Evolutionary conservation across 1,140 invertebrate genomes (phyloP), one percentile per base, ranked within the genome.

Genomic region (Protaetia brevitarsis): DNA sequence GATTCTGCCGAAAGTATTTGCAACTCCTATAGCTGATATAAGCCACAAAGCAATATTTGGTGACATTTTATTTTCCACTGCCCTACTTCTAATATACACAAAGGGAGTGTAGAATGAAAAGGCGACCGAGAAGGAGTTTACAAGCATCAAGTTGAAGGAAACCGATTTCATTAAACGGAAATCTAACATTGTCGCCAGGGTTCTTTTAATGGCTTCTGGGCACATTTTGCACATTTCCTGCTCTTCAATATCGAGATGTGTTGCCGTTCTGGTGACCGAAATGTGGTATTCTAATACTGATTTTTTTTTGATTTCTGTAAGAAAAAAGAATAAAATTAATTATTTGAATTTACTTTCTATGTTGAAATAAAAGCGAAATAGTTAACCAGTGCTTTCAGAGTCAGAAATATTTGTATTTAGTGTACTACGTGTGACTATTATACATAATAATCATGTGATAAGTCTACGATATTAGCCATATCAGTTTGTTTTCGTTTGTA

Each of bases 51-150:
- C 85, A 1, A 81, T 74, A 0, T 80, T 73, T 21, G 79, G 66
- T 0, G 82, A 74, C 60, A 86, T 81, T 1, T 77, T 76, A 10
- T 71, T 68, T 6, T 68, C 34, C 1, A 67, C 10, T 3, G 83
- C 85, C 64, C 83, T 83, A 80, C 85, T 84, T 73, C 83, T 82
- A 5, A 96, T 80, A 71, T 93, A 98, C 74, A 91, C 85, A 76
- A 95, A 97, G 0, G 96, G 96, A 5, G 96, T 90, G 77, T 96
- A 98, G 80, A 97, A 96, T 60, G 95, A 96, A 79, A 95, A 86
- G 86, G 97, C 61, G 1, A 93, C 95, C 10, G 98, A 84, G 67
- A 94, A 91, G 16, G 95, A 94, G 68, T 92, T 92, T 13, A 94
- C 72, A 11, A 91, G 87, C 19, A 98, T 82, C 37, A 97, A 81